phyloP scores from a whole-genome alignment of 35 echinoderm and acorn worm species.

The Ophiothrix spiculata region DNA sequence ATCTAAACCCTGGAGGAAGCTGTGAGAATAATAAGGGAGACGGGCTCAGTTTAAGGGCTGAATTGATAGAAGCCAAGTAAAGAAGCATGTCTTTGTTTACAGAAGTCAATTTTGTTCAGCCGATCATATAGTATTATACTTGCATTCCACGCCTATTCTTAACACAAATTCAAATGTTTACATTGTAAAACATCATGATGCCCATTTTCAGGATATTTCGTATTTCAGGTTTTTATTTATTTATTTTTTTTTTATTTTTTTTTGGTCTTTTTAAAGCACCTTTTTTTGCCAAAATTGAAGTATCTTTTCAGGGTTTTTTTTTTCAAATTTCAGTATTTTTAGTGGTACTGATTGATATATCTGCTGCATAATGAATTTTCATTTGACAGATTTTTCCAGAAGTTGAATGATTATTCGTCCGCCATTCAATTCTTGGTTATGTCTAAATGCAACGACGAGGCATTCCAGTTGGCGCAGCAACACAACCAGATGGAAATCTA shows the following conservation, averaged over 20 bases:
- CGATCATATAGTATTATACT: too few relatives aligned
- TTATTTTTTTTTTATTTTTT: neutral
- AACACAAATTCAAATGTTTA: too few relatives aligned
- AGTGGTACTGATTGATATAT: too few relatives aligned
- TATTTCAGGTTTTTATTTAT: neutral
- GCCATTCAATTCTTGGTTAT: slow-evolving; percentile 99
- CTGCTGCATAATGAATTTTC: neutral
- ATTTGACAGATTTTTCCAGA: slow-evolving; percentile 90
- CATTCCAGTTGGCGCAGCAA: slow-evolving; percentile 93
- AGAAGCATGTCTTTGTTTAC: too few relatives aligned
- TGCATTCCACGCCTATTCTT: too few relatives aligned
- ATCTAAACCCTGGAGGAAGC: slow-evolving; percentile 98
- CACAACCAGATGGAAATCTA: slow-evolving; percentile 98
- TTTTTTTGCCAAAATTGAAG: neutral
- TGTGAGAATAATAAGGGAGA: slow-evolving; percentile 84
- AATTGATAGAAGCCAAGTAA: slow-evolving; percentile 99
- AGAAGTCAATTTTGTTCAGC: too few relatives aligned
- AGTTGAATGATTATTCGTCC: slow-evolving; percentile 92
- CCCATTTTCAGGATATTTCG: too few relatives aligned
- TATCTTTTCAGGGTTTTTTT: too few relatives aligned
- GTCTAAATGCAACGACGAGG: slow-evolving; percentile 98
- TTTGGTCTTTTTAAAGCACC: neutral
- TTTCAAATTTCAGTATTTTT: too few relatives aligned
- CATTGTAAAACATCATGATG: too few relatives aligned
- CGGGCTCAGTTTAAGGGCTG: slow-evolving; percentile 85